Evolutionary conservation across 35 echinoderm and acorn worm species (phyloP).

Genomic region (Amphiura filiformis): DNA sequence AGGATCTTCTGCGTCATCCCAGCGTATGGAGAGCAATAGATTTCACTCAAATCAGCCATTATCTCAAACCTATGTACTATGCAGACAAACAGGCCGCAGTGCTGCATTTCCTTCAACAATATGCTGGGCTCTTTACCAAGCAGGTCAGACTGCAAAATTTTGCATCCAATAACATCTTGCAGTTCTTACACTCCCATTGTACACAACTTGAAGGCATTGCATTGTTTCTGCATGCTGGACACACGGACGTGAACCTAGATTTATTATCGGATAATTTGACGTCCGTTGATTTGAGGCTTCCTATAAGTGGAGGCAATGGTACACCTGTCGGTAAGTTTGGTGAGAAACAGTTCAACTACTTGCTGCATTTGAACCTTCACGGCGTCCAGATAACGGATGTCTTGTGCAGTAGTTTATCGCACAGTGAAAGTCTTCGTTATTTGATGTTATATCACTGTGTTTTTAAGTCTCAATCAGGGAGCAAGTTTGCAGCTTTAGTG

Average conservation of each 20-base stretch:
- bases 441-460: background rate
- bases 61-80: background rate
- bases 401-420: background rate
- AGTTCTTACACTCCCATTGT: background rate
- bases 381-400: background rate
- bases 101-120: background rate
- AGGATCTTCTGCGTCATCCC: background rate
- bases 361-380: background rate
- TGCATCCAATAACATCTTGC: background rate
- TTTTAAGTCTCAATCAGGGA: background rate
- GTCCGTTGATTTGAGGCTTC: background rate
- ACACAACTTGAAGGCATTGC: background rate
- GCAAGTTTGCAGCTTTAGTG: background rate
- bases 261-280: background rate
- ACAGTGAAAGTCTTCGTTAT: background rate
- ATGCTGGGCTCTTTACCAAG: background rate
- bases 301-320: background rate
- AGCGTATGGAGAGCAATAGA: background rate
- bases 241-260: background rate
- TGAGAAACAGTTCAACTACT: background rate
- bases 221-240: background rate
- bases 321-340: background rate
- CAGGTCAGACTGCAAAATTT: background rate
- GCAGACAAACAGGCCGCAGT: background rate
- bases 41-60: background rate